Evolutionary conservation across 2,113 vertebrate genomes (phyloP), one percentile per base, ranked within the genome.

Genomic region (Apodemus sylvaticus): DNA sequence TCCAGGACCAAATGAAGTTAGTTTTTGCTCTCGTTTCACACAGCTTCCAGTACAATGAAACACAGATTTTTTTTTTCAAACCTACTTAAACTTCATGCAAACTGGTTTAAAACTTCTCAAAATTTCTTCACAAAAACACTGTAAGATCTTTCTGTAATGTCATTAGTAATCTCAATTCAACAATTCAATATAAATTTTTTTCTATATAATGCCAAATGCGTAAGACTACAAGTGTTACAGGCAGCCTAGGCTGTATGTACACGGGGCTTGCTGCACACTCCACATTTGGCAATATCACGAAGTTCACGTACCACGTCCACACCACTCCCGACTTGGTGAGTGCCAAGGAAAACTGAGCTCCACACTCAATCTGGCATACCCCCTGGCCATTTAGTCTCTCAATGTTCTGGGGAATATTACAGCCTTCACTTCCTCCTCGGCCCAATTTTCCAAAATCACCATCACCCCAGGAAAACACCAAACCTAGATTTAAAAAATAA

Each of bases 401-500:
- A 0, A 99, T 99, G 98, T 99, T 99, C 98, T 99, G 99, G n/a
- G 99, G 99, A 88, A 99, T 98, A 97, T 99, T 99, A 97, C 99
- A 99, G 93, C 99, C 99, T 98, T 99, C 99, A 31, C 99, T 99
- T 97, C 99, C 99, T 91, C 99, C 99, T 62, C 99, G 99, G 76
- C 99, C 99, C 91, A 99, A 98, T 96, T 99, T 99, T 85, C 99
- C 99, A 97, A 99, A 99, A 93, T 99, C 99, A 20, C 99, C 99
- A 70, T 99, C 99, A 31, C 99, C 99, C 99, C 99, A 99, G 77
- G 99, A 99, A 98, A 99, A 99, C 93, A 99, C 99, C 98, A 99
- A 97, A 20, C 99, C 99, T 99, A 94, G 62, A 60, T 74, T 96
- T 48, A 39, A 97, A 96, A 16, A 60, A 34, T 22, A 51, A 55